These are phyloP conservation scores for Chaetura pelagica DNA, from an alignment of 2,113 vertebrate genomes.

Conservation along the genomic window DNA sequence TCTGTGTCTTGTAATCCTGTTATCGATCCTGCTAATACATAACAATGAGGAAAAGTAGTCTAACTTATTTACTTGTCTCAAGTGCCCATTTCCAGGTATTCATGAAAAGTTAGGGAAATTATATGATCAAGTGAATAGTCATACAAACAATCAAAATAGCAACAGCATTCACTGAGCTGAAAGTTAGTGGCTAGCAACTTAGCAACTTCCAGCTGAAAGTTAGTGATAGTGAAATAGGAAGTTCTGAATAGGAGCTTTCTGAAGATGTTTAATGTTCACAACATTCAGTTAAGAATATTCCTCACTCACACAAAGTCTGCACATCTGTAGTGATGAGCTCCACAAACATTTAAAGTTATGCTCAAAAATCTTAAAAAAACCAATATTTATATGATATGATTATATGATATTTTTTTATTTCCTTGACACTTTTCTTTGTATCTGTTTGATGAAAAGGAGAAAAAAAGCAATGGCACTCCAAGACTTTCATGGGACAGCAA, in stretches of 20 bases:
- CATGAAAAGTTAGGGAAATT: not conserved
- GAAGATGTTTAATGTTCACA: not conserved
- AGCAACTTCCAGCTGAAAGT: not conserved
- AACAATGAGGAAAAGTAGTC: not conserved
- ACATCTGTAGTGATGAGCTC: not conserved
- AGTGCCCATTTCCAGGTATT: not conserved
- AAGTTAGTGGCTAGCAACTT: not conserved
- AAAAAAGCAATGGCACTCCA: not conserved
- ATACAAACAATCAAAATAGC: not conserved
- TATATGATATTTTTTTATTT: not conserved
- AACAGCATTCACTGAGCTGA: not conserved
- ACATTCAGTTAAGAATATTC: not conserved
- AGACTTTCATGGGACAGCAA: not conserved
- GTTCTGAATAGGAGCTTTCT: not conserved
- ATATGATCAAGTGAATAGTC: not conserved
- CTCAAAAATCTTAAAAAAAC: not conserved
- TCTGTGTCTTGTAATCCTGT: not conserved
- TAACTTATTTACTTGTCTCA: not conserved
- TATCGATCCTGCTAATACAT: too few relatives aligned
- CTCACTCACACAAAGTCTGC: not conserved
- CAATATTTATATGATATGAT: not conserved
- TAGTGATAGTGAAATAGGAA: not conserved
- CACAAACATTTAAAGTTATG: not conserved
- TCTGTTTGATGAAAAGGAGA: not conserved
- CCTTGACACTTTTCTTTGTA: not conserved